phyloP scores from a whole-genome alignment of 2,888 invertebrate genomes.

The Acleris literana region DNA sequence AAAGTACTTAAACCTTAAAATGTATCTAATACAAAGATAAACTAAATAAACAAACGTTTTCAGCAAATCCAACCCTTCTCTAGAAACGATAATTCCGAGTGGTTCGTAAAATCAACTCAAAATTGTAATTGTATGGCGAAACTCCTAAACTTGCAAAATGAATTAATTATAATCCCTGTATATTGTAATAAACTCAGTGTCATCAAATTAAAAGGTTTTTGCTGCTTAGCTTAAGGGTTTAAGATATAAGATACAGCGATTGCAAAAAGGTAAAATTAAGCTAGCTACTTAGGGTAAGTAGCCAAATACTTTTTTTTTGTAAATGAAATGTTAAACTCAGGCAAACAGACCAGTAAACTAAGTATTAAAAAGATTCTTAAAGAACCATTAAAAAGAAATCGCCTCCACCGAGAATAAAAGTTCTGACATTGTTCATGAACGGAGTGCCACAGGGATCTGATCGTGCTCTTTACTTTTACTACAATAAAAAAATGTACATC shows the following conservation, averaged over 20 bases:
- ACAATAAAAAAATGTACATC: neutral
- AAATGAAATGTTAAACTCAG: no score
- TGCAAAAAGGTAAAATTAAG: neutral
- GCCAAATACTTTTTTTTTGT: neutral
- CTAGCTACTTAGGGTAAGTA: no score
- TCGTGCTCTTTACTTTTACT: neutral
- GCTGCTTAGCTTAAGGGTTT: neutral
- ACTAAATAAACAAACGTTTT: no score
- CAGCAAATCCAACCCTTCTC: no score
- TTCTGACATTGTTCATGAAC: no score
- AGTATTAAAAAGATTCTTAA: no score
- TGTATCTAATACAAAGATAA: no score
- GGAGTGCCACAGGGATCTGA: no score
- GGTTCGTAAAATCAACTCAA: neutral
- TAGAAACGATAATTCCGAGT: neutral
- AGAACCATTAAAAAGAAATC: no score
- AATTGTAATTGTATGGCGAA: slow-evolving; percentile 1
- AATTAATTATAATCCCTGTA: slow-evolving; percentile 15
- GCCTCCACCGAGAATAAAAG: no score
- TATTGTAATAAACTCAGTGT: slow-evolving; percentile 20
- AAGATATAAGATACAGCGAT: neutral
- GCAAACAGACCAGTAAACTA: no score
- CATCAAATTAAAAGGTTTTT: slow-evolving; percentile 2
- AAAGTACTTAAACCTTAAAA: no score
- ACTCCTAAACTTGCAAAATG: slow-evolving; percentile 1